Base-by-base conservation (phyloP, 2,797 vertebrate species). In the Enteromius radiatus region DNA sequence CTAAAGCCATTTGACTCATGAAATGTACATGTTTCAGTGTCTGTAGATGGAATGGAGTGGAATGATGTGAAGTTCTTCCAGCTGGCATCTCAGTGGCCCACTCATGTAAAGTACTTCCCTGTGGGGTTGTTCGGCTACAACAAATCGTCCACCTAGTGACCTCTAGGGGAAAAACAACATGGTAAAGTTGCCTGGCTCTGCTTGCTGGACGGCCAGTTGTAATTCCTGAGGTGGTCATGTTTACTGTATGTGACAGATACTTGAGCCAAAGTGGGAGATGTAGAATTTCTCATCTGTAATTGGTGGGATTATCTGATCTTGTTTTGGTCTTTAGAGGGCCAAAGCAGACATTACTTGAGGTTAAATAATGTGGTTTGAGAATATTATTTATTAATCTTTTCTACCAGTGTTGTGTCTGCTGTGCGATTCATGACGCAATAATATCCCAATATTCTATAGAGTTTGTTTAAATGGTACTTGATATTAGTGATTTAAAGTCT, bases 41-140 rank as follows among this genome's bases (percentile, higher is more conserved):
- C 93, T 86, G 94, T 95, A 1, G 95, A 95, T 9, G 95, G 95
- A 1, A 92, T 95, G 54, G 94, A 95, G 80, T 95, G 95, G 95
- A 95, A 93, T 19, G 94, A 95, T 80, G 95, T 95, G 82, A 95
- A 95, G 89, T 95, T 95, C 85, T 95, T 95, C 88, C 94, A 95
- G 91, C 88, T 95, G 80, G 94, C 94, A 0, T 93, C 94, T 12
- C 95, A 95, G 91, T 95, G 95, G 95, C 94, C 95, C n/a, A 95
- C 94, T 2, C 95, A 95, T 1, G 95, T 95, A 83, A 95, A 95
- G 87, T 93, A 95, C 87, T 94, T 95, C 70, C 94, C 95, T 0
- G 93, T 95, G 70, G 95, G 94, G 65, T 88, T 95, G 61, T 95
- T 95, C 56, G 88, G 91, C 75, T 91, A 91, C 86, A 91, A 86